Conservation (phyloP, 2,888 invertebrate species). For the Stenodema calcarata region DNA sequence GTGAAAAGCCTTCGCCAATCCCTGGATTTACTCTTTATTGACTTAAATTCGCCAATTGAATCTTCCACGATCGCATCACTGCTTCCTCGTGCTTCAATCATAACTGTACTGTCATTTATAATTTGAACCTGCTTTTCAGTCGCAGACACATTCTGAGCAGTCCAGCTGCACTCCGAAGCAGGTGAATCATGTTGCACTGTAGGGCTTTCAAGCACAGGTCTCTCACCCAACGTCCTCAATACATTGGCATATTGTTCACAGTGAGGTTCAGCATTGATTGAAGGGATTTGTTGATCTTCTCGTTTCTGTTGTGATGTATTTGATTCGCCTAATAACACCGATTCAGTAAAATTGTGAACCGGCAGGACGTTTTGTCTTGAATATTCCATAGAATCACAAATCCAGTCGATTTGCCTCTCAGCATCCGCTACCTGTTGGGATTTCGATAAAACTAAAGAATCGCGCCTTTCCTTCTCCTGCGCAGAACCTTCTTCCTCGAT, state of each 20-base stretch:
- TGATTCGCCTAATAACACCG: too few relatives aligned
- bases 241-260: too few relatives aligned
- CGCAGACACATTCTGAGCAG: neutral
- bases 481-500: neutral
- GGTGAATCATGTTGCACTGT: neutral
- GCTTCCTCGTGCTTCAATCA: neutral
- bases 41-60: neutral
- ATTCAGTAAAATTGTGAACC: neutral
- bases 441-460: neutral
- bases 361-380: neutral
- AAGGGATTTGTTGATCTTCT: too few relatives aligned
- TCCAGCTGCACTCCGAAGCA: neutral
- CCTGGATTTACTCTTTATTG: neutral
- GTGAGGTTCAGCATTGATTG: too few relatives aligned
- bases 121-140: neutral
- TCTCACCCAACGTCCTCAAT: too few relatives aligned
- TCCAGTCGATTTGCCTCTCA: neutral
- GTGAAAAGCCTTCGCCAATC: neutral
- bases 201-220: too few relatives aligned
- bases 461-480: neutral
- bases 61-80: neutral
- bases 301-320: too few relatives aligned
- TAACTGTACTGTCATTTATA: neutral
- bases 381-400: neutral
- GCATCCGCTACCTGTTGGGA: neutral